Evolutionary conservation across 2,113 vertebrate genomes (phyloP), one percentile per base, ranked within the genome.

Genomic region (Glaucomys volans): DNA sequence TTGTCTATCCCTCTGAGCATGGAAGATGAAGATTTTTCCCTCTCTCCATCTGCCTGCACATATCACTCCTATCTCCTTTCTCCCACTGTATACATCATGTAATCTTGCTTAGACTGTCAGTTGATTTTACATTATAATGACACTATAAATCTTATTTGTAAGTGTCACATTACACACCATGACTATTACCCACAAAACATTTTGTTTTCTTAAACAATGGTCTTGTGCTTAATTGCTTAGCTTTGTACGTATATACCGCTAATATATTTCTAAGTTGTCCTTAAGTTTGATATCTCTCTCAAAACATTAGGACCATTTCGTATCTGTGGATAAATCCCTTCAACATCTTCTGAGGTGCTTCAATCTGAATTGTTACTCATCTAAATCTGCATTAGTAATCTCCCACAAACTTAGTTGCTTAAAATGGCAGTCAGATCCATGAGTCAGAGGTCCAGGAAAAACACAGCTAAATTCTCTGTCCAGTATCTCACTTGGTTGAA

Each of bases 121-220:
- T 95, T 95, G 82, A 64, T 71, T 90, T 71, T 84, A 75, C 50
- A 94, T 95, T 87, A 96, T 52, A 82, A 72, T 84, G 88, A 80
- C 17, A 87, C 66, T 64, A 64, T 90, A 94, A 90, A 83, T 90
- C 32, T 71, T 90, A 75, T 90, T 94, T 94, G 87, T 57, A 91
- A 72, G n/a, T 47, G 72, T 71, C 50, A 18, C 8, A 37, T 96
- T 86, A 95, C 18, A 75, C 30, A 57, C 42, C 35, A 79, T 77
- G 44, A 44, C 81, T 75, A 50, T 77, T 93, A 94, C 57, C 59
- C 44, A 87, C n/a, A 42, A 54, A 90, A 84, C 35, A 81, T 81
- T 91, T 95, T 71, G 52, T 90, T 96, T 92, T 83, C 69, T 91
- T 85, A 72, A 66, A 26, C 28, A 57, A 42, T 32, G 32, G 47